Conservation (phyloP, 1,140 invertebrate genomes). For the Bactericera cockerelli region DNA sequence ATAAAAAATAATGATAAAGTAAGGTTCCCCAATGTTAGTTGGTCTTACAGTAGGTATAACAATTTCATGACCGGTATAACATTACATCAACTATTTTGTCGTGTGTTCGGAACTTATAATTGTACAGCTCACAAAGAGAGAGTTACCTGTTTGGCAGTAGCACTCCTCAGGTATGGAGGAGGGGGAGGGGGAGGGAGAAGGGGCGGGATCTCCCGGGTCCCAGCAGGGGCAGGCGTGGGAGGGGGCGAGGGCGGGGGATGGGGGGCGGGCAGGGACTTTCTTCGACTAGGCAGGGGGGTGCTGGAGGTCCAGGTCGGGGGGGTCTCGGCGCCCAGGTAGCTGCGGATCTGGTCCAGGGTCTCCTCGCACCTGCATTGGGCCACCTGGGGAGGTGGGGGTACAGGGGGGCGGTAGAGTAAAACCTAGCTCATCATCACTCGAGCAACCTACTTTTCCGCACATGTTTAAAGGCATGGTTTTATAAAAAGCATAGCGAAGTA, state of each 20-base stretch:
- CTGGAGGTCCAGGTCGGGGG: slow-evolving; percentile 15
- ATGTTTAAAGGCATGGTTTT: too few relatives aligned
- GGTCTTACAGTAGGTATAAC: too few relatives aligned
- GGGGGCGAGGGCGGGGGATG: slow-evolving; percentile 7
- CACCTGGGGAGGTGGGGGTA: too few relatives aligned
- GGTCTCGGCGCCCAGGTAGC: slow-evolving; percentile 26
- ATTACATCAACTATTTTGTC: too few relatives aligned
- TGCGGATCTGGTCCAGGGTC: slow-evolving; percentile 34
- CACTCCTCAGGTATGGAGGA: slow-evolving; percentile 19
- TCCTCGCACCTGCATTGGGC: slow-evolving; percentile 39
- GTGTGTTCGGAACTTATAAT: too few relatives aligned
- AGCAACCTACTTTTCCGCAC: too few relatives aligned
- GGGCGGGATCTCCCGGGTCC: slow-evolving; percentile 16
- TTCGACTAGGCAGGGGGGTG: slow-evolving; percentile 17
- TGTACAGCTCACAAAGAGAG: too few relatives aligned
- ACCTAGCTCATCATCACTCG: too few relatives aligned
- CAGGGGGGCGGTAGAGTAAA: slow-evolving; percentile 4
- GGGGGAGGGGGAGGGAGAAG: slow-evolving; percentile 8
- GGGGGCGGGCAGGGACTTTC: slow-evolving; percentile 18
- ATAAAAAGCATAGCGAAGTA: too few relatives aligned
- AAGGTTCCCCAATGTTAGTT: too few relatives aligned
- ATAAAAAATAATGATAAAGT: too few relatives aligned
- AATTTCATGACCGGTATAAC: too few relatives aligned
- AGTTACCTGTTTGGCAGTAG: slow-evolving; percentile 31
- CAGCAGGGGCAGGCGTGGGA: slow-evolving; percentile 16